Evolutionary conservation across 1,140 invertebrate species (phyloP).

Genomic region (Coenobita brevimanus): DNA sequence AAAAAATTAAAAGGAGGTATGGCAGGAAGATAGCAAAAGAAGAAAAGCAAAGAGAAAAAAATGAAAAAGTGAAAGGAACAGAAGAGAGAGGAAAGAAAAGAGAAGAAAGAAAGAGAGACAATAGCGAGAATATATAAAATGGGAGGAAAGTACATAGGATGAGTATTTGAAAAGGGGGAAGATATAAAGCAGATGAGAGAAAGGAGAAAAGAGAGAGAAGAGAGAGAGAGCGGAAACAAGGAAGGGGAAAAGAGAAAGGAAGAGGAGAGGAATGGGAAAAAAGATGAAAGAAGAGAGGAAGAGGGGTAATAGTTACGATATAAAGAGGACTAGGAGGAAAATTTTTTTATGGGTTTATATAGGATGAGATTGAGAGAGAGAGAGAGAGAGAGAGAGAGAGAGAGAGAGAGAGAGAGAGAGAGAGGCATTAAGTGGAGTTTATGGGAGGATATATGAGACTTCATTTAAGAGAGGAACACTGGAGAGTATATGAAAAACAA

Average conservation of each 20-base stretch:
- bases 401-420: too few species aligned
- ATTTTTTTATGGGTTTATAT: not conserved
- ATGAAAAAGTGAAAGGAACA: not conserved
- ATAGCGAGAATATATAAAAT: not conserved
- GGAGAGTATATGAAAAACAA: too few species aligned
- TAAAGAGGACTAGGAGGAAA: too few species aligned
- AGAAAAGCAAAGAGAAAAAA: not conserved
- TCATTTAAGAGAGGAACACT: too few species aligned
- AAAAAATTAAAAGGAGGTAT: not conserved
- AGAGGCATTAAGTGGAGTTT: too few species aligned
- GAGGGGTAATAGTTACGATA: not conserved
- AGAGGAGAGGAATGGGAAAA: not conserved
- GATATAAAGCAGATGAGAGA: too few species aligned
- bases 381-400: not conserved
- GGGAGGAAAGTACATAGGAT: not conserved
- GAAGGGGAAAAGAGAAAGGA: not conserved
- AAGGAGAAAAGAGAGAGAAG: not conserved
- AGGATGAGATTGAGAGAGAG: not conserved
- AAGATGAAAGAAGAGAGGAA: not conserved
- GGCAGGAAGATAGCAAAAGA: not conserved
- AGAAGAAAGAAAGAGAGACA: not conserved
- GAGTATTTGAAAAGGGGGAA: too few species aligned
- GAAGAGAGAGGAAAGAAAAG: not conserved
- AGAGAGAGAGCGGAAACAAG: not conserved
- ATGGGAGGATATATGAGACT: too few species aligned